Conservation (phyloP, 2,797 vertebrate species). For the Lutjanus campechanus region DNA sequence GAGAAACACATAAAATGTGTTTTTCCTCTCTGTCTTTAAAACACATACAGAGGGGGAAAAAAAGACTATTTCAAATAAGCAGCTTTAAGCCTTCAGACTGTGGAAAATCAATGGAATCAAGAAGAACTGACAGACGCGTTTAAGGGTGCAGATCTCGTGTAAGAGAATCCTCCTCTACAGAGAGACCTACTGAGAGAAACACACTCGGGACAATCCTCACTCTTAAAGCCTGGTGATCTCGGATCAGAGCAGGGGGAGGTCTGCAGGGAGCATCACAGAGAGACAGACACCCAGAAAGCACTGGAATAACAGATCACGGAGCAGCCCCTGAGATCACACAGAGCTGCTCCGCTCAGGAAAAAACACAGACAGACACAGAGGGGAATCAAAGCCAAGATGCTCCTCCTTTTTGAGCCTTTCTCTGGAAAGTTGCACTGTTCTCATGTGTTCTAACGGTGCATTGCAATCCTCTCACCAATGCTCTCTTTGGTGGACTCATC, state of each 20-base stretch:
- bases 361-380: constrained; percentile 35
- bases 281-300: constrained; percentile 66
- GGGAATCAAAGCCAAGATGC: constrained; percentile 53
- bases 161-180: constrained; percentile 80
- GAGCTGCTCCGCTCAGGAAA: constrained; percentile 33
- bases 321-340: constrained; percentile 57
- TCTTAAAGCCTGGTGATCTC: constrained; percentile 76
- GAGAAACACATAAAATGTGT: constrained; percentile 6
- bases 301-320: constrained; percentile 60
- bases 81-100: constrained; percentile 55
- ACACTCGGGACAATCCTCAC: constrained; percentile 63
- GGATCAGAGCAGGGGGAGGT: constrained; percentile 73
- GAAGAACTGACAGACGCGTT: constrained; percentile 90
- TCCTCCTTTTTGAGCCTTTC: constrained; percentile 22
- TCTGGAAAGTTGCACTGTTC: constrained; percentile 38
- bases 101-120: constrained; percentile 81
- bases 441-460: constrained; percentile 13
- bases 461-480: too few species aligned
- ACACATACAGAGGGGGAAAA: background rate
- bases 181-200: constrained; percentile 62
- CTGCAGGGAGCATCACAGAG: constrained; percentile 68
- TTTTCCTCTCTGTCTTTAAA: background rate
- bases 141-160: constrained; percentile 82
- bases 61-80: constrained; percentile 36
- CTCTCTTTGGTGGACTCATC: too few species aligned